Evolutionary conservation across 2,888 invertebrate species (phyloP), one percentile per base, ranked within the genome.

Genomic region (Hydroisotoma schaefferi): DNA sequence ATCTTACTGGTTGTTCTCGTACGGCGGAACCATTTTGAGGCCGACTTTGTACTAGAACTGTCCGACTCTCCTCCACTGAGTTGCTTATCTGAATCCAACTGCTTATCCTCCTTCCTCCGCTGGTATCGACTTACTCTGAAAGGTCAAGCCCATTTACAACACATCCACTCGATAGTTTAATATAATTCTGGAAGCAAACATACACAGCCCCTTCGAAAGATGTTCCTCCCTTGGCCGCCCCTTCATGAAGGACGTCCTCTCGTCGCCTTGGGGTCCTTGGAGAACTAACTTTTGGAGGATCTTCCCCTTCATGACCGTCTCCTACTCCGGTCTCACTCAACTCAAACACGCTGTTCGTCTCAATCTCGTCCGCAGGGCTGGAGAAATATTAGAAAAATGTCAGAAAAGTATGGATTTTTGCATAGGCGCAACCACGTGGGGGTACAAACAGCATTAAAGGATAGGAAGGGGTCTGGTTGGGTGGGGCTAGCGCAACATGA

Each of bases 211-310:
- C 33, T 40, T 5, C 5, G 40, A 15, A 5, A 15, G 40, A 40
- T 5, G 68, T 63, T 20, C 80, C 80, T 44, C 85, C 85, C 49
- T 84, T 86, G 33, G 85, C 86, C 10, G 86, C 84, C 33, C 83
- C 83, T 69, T 85, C 84, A 75, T 87, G 87, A 48, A 88, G 80
- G 77, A 85, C 87, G 75, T 87, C 85, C 74, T 88, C 88, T 20
- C 89, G 80, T 74, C 82, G 82, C 62, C 82, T 78, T n/a, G n/a
- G n/a, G n/a, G n/a, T n/a, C n/a, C n/a, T n/a, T n/a, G n/a, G n/a
- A n/a, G n/a, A n/a, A n/a, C n/a, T n/a, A n/a, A n/a, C n/a, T n/a
- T n/a, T n/a, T n/a, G n/a, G 40, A 59, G 78, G 78, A 44, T 76
- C 75, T 2, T 75, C 73, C 23, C 56, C 53, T 23, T 77, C 49